Evolutionary conservation across 2,888 invertebrate species (phyloP), one percentile per base, ranked within the genome.

Genomic region (Cabera pusaria): DNA sequence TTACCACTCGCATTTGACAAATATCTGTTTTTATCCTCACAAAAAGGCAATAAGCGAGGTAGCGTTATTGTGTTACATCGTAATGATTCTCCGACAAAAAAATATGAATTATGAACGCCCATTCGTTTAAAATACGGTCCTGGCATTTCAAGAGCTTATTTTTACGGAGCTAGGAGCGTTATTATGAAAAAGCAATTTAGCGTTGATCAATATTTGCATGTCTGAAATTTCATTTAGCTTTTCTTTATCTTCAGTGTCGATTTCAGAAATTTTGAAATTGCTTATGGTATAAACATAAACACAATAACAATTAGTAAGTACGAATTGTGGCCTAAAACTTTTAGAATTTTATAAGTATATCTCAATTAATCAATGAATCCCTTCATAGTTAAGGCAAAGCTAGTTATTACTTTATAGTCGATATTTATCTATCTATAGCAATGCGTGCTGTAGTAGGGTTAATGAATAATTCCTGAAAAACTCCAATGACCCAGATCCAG

Each of bases 1-100:
- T 72, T 72, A 59, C 54, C 43, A 44, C 37, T 38, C 46, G 39
- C 42, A 58, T 64, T 64, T 68, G 69, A 67, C 72, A 64, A 62
- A 64, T 55, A 55, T 59, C 56, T 51, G 60, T 48, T 67, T 67
- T 71, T 63, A 50, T 58, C 37, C 48, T 46, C 38, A 49, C 41
- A 71, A 72, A 72, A 72, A 59, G 40, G 50, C 54, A 60, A 59
- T 65, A 64, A 69, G 57, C 60, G 55, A 63, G 59, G 62, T 64
- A 63, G 56, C 64, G 59, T 62, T 69, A 64, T 67, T 68, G 55
- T 64, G 60, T 68, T 61, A 59, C 59, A 60, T 53, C 51, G 60
- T 57, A 63, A 70, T 66, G 59, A 64, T 60, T 61, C 54, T 51
- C 52, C 54, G 42, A 43, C 54, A 56, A 64, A 63, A 64, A 64